Evolutionary conservation across 1,140 invertebrate genomes (phyloP), one percentile per base, ranked within the genome.

Genomic region (Lithobius niger): DNA sequence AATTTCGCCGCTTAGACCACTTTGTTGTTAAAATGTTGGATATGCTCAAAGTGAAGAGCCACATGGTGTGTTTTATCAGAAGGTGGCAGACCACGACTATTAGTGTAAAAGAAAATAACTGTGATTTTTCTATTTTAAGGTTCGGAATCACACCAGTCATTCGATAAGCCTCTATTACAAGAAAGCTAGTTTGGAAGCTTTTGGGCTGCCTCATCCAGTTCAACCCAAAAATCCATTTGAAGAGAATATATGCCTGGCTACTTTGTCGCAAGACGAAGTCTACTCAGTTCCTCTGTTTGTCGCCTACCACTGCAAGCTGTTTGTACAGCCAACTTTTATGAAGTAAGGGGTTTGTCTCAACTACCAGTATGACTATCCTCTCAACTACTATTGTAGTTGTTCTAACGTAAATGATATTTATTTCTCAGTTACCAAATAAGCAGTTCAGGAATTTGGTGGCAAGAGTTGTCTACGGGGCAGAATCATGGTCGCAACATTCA

Each of bases 221-320:
- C 76, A 82, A 53, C 72, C 80, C 15, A 77, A 77, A 16, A 86
- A 86, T 71, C 84, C 84, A 0, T 87, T 87, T 67, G 79, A 83
- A 59, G 81, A 84, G 25, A 81, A 80, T 43, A 79, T 83, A 68
- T 75, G 82, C 54, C 76, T 89, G 52, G 73, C 77, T 1, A 80
- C 84, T 19, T 68, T 90, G 13, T 82, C 83, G 60, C 79, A 83
- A 1, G 79, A 83, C 58, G 79, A 85, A 58, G 76, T 76, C 1
- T 88, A 80, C 64, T 79, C 82, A 61, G 76, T 89, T 42, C 87
- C 87, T 16, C 69, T 89, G 22, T 80, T 81, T 61, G 78, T 88
- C 22, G 84, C 86, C 2, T 88, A 87, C 66, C 83, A 88, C 64
- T 87, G 83, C 65, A 79, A 81, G 57, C 69, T 90, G 22, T 82